Conservation (phyloP, 2,113 vertebrate species). For the Oncorhynchus masou region DNA sequence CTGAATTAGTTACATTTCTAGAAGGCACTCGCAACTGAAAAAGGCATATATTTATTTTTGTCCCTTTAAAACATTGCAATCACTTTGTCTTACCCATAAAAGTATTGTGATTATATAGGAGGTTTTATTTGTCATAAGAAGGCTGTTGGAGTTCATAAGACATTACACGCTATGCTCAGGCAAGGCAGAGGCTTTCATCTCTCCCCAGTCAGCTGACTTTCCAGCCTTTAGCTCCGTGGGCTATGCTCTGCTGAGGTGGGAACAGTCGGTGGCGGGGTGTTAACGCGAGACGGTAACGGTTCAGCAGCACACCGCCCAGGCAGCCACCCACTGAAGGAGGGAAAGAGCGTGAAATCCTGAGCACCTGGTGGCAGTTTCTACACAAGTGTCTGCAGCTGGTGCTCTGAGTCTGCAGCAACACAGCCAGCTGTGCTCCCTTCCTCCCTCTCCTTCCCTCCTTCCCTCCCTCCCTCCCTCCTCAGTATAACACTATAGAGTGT, state of each 20-base stretch:
- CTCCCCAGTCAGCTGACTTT: background rate
- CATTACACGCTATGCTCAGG: background rate
- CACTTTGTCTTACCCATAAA: no score
- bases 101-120: no score
- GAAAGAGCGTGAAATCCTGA: constrained; percentile 62
- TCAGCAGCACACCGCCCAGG: constrained; percentile 55
- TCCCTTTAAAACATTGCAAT: no score
- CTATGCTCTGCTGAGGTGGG: constrained; percentile 7
- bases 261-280: constrained; percentile 54
- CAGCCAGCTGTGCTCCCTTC: constrained; percentile 50
- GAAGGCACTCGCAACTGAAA: no score
- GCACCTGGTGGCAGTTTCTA: constrained; percentile 62
- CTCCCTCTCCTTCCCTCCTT: background rate
- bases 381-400: constrained; percentile 63
- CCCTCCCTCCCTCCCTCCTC: background rate
- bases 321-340: constrained; percentile 47
- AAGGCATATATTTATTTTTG: no score
- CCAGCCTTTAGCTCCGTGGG: background rate
- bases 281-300: constrained; percentile 47
- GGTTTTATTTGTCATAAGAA: no score
- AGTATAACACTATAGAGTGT: no score
- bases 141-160: no score
- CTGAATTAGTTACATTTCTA: no score
- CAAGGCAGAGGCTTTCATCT: background rate
- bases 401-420: constrained; percentile 44